Evolutionary conservation across 1,140 invertebrate species (phyloP).

Genomic region (Drosophila pseudoobscura): DNA sequence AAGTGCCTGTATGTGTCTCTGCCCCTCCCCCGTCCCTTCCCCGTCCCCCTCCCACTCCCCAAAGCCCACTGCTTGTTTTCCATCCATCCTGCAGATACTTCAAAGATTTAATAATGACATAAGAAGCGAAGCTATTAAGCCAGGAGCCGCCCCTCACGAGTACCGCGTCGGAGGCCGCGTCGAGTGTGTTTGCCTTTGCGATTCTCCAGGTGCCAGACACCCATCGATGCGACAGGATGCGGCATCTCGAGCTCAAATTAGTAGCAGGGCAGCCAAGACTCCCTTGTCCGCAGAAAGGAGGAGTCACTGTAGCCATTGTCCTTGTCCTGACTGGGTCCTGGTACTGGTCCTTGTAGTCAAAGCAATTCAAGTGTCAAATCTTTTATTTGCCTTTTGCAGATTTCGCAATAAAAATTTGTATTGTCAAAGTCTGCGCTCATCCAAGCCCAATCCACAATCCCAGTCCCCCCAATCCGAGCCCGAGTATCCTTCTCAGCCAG

Average conservation of each 20-base stretch:
- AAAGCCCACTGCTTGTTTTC: constrained; percentile 37
- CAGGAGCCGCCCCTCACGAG: constrained; percentile 17
- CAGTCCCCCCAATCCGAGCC: background rate
- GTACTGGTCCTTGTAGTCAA: constrained; percentile 38
- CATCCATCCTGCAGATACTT: constrained; percentile 58
- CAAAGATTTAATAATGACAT: constrained; percentile 81
- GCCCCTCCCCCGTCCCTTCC: background rate
- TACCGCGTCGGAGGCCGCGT: constrained; percentile 4
- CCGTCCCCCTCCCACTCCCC: background rate
- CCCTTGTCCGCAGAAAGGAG: background rate
- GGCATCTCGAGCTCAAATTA: constrained; percentile 54
- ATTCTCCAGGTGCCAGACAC: constrained; percentile 51
- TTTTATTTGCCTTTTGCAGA: constrained; percentile 82
- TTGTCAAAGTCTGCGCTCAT: constrained; percentile 64
- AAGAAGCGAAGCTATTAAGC: constrained; percentile 70
- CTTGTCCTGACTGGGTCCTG: constrained; percentile 26
- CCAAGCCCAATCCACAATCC: constrained; percentile 17
- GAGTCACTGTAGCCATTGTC: constrained; percentile 21
- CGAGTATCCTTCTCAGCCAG: constrained; percentile 9
- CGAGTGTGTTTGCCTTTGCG: constrained; percentile 69
- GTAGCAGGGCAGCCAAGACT: constrained; percentile 20
- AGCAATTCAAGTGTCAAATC: constrained; percentile 82
- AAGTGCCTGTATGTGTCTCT: constrained; percentile 68
- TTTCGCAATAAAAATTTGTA: constrained; percentile 79
- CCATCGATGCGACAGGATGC: constrained; percentile 19